These are phyloP conservation scores for Cataglyphis hispanica DNA, from an alignment of 1,140 invertebrate genomes.

Conservation along the genomic window DNA sequence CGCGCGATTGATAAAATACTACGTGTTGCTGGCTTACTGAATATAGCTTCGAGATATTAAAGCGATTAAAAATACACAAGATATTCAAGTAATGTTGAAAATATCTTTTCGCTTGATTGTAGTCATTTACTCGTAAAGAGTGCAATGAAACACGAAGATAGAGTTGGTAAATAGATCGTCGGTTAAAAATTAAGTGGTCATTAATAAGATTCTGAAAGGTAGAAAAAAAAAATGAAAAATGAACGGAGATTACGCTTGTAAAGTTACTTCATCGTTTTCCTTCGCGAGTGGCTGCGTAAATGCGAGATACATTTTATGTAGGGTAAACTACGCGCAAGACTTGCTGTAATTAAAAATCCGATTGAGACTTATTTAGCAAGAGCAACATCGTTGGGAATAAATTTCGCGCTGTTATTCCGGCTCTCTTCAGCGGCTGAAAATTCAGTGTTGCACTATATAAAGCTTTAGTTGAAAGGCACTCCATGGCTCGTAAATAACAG, in stretches of 20 bases:
- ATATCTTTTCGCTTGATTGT: constrained; percentile 15
- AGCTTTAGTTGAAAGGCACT: constrained; percentile 61
- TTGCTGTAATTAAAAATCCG: constrained; percentile 55
- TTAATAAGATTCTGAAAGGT: constrained; percentile 20
- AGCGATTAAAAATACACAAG: not conserved
- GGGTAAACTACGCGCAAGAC: constrained; percentile 23
- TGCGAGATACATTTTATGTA: constrained; percentile 8
- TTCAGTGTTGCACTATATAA: constrained; percentile 55
- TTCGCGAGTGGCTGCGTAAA: not conserved
- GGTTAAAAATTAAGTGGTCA: constrained; percentile 16
- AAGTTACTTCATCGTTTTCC: constrained; percentile 28
- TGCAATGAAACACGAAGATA: not conserved
- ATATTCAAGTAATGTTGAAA: not conserved
- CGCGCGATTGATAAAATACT: constrained; percentile 1
- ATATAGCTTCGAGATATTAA: not conserved
- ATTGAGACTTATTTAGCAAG: constrained; percentile 47
- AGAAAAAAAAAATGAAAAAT: constrained; percentile 1
- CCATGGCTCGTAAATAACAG: constrained; percentile 59
- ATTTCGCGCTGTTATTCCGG: constrained; percentile 30
- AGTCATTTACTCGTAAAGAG: not conserved
- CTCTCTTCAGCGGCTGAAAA: constrained; percentile 38
- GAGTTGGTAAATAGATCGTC: constrained; percentile 40
- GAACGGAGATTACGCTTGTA: not conserved
- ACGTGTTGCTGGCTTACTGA: not conserved
- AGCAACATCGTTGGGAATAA: constrained; percentile 29